Conservation (phyloP, 2,113 vertebrate genomes). For the Boulengeromyrus knoepffleri region DNA sequence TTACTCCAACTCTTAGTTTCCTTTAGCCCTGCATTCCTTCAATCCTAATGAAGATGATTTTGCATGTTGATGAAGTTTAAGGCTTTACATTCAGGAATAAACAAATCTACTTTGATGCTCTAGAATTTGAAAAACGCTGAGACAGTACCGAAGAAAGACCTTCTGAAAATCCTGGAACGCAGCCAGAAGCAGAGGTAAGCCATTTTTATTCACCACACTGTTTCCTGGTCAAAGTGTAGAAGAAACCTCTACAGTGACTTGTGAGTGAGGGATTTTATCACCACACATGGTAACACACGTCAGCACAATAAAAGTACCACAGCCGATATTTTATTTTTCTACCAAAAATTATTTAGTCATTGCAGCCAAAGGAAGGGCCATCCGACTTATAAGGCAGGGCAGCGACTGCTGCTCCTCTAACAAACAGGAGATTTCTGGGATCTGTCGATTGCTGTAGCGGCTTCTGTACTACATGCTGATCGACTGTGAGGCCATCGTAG, state of each 20-base stretch:
- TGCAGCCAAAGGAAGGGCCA: neutral
- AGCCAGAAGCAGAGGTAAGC: conserved; percentile 70
- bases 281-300: neutral
- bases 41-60: neutral
- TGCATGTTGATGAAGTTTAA: neutral
- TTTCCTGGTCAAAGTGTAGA: neutral
- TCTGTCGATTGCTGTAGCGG: neutral
- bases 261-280: neutral
- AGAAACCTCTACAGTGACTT: neutral
- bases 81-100: neutral
- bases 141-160: conserved; percentile 58
- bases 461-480: neutral
- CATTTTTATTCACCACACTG: neutral
- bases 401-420: neutral
- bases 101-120: neutral
- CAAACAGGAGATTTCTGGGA: neutral
- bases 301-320: neutral
- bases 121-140: conserved; percentile 68
- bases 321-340: neutral
- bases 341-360: neutral
- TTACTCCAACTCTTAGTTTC: neutral
- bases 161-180: conserved; percentile 66
- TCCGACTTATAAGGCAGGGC: neutral
- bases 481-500: neutral
- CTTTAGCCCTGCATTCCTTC: neutral